Percentiles rank a stretch among this genome's conserved stretches.
Evolutionary conservation across 2,113 vertebrate species (phyloP).

Genomic region (Carassius gibelio): DNA sequence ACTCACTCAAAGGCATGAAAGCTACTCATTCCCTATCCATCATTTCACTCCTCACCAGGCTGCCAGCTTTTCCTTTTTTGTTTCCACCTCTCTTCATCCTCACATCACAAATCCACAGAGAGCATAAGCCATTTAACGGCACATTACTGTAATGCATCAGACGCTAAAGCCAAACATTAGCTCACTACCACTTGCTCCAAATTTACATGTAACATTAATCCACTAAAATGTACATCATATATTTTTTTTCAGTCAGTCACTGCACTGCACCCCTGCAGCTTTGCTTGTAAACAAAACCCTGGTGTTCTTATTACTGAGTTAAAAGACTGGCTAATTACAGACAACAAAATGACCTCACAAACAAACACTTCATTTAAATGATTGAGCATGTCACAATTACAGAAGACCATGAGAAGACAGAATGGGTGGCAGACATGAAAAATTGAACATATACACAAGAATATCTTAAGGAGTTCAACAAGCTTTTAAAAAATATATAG

Average conservation of each 20-base stretch:
- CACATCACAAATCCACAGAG: neutral
- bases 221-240: neutral
- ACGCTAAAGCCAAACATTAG: neutral
- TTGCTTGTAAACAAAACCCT: conserved; percentile 29
- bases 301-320: conserved; percentile 23
- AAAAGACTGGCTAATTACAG: conserved; percentile 8
- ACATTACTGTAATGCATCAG: conserved; percentile 4
- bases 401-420: no score
- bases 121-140: neutral
- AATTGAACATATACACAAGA: neutral
- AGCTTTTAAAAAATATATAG: neutral
- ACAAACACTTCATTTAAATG: neutral
- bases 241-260: no score
- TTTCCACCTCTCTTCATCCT: neutral
- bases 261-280: conserved; percentile 4
- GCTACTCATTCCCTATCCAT: neutral
- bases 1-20: conserved; percentile 5
- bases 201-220: conserved; percentile 19
- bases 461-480: neutral
- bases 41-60: neutral
- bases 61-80: neutral
- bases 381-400: neutral
- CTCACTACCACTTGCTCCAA: neutral
- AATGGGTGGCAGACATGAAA: no score
- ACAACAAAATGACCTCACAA: neutral